Conservation (phyloP, 2,888 invertebrate species). For the Amphipyra tragopoginis region DNA sequence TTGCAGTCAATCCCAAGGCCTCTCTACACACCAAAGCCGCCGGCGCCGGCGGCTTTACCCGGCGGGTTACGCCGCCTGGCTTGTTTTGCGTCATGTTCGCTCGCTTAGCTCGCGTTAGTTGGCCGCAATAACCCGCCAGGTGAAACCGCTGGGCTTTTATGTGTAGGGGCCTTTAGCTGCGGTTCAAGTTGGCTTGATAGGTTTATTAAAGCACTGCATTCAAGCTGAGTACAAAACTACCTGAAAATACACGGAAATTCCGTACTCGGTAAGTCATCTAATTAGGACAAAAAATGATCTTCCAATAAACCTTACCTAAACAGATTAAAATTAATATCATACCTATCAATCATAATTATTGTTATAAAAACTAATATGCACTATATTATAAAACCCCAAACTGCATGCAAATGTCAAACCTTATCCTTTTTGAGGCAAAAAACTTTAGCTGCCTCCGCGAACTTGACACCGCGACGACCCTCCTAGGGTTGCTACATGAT, state of each 20-base stretch:
- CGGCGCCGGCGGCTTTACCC: too few species aligned
- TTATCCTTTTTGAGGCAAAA: constrained; percentile 47
- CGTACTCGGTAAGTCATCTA: constrained; percentile 5
- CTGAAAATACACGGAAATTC: background rate
- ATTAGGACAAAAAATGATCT: constrained; percentile 15
- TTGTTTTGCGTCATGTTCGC: too few species aligned
- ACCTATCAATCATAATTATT: constrained; percentile 41
- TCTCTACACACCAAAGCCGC: too few species aligned
- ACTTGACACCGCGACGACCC: constrained; percentile 55
- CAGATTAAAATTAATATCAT: constrained; percentile 18
- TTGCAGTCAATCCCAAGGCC: too few species aligned
- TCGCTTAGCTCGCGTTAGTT: too few species aligned
- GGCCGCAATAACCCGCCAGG: too few species aligned
- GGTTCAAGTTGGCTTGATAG: too few species aligned
- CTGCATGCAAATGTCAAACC: constrained; percentile 46
- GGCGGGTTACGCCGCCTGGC: too few species aligned
- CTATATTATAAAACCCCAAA: constrained; percentile 33
- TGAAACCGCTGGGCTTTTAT: too few species aligned
- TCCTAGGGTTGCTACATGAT: constrained; percentile 44
- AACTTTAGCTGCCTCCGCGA: constrained; percentile 37
- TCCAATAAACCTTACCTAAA: background rate
- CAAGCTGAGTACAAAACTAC: background rate
- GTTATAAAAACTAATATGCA: constrained; percentile 18
- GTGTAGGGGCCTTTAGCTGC: too few species aligned
- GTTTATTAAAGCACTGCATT: background rate